Percentiles rank a stretch among this genome's conserved stretches.
These are phyloP conservation scores for Erinaceus europaeus DNA, from an alignment of 2,113 vertebrate genomes.

Conservation along the genomic window DNA sequence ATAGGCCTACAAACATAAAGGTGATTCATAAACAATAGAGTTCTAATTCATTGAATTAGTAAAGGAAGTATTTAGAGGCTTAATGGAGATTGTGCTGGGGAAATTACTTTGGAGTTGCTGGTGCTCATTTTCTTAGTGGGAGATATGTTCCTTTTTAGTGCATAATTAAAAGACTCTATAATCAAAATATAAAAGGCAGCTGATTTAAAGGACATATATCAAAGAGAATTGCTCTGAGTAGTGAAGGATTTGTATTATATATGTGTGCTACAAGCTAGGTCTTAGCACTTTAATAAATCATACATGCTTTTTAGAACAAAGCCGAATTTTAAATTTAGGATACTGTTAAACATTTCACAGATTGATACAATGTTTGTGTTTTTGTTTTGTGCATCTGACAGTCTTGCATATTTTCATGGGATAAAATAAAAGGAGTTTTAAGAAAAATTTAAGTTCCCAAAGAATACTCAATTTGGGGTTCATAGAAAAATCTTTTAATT, in stretches of 20 bases:
- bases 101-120: conserved; percentile 90
- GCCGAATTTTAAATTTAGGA: conserved; percentile 54
- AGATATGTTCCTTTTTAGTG: conserved; percentile 83
- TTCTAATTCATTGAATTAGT: conserved; percentile 95
- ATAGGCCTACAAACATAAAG: conserved; percentile 83
- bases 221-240: conserved; percentile 51
- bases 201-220: conserved; percentile 77
- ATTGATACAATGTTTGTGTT: conserved; percentile 58
- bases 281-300: conserved; percentile 58
- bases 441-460: conserved; percentile 75
- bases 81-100: conserved; percentile 94
- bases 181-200: conserved; percentile 81
- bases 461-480: conserved; percentile 80
- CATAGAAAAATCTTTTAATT: conserved; percentile 85
- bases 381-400: conserved; percentile 70
- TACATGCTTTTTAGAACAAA: conserved; percentile 52
- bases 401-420: conserved; percentile 70
- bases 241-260: conserved; percentile 51
- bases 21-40: conserved; percentile 91
- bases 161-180: conserved; percentile 85
- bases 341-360: conserved; percentile 66
- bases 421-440: conserved; percentile 76
- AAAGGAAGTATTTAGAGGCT: conserved; percentile 95
- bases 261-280: conserved; percentile 54
- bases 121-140: conserved; percentile 84